Evolutionary conservation across 2,888 invertebrate species (phyloP), one percentile per base, ranked within the genome.

Genomic region (Rhogogaster chlorosoma): DNA sequence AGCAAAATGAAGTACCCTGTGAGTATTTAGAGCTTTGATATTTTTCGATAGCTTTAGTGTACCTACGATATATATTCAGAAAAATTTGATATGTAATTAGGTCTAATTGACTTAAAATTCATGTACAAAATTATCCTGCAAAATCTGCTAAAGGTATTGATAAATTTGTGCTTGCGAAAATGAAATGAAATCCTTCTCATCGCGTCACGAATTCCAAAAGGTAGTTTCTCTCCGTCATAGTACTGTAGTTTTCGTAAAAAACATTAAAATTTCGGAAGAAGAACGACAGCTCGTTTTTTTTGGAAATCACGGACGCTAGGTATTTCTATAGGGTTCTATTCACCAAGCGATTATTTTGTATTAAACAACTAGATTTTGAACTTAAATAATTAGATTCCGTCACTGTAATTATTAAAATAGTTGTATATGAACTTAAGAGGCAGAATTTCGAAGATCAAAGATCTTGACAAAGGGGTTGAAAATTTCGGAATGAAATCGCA

Each of bases 1-100:
- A 15, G 26, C 32, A 83, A 67, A 18, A 83, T 83, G 83, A 83
- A 83, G 67, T 83, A 64, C 70, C 67, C 67, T 67, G 83, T 83
- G 45, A 83, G 83, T 83, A 83, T 83, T 18, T 22, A 38, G 42
- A 0, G 53, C 53, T 53, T 6, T 12, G 5, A 73, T 70, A 36
- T 36, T 70, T 70, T 36, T 22, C 38, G 12, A 2, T 42, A 22
- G 22, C 2, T 29, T 32, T 18, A 67, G 6, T 42, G 2, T 0
- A 38, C 22, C 22, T n/a, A 12, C 1, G 12, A 45, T 49, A 32
- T 18, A 5, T 2, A 26, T 32, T 80, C 38, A 18, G n/a, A 22
- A 61, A 15, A 53, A 67, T 32, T 6, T 2, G 1, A 1, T 67
- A 67, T 18, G 1, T n/a, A n/a, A n/a, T n/a, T n/a, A n/a, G 18